Base-by-base conservation (phyloP, 2,888 invertebrate species). In the Cerastis leucographa region DNA sequence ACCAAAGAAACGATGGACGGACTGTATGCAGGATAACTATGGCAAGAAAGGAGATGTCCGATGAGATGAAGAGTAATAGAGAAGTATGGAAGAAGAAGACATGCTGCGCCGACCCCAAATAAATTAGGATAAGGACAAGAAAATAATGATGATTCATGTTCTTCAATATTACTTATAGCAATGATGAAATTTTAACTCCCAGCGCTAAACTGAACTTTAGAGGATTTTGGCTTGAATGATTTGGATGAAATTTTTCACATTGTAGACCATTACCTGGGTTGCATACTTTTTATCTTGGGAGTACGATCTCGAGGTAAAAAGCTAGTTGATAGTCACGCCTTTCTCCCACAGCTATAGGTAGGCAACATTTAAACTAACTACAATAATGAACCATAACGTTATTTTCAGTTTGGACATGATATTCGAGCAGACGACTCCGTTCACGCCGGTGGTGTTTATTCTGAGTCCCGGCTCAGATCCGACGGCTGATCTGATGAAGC, bases 381-480 rank as follows among this genome's bases (percentile, higher is more conserved):
- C 19, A 61, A 35, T 35, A 19, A 61, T 56, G 35, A n/a, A 29
- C 19, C 44, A n/a, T 69, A 19, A 3, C 9, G 62, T 61, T 67
- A 8, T 77, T 89, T 93, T 93, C 89, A 99, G 98, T 91, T 97
- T 99, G 88, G 98, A 98, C 84, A 97, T 97, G 89, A 98, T 99
- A 88, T 98, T 97, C 91, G 98, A 99, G 83, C 99, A 99, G 93
- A 98, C 98, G 76, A 97, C 98, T 0, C 97, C 98, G 0, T 97
- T 95, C 29, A 99, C 98, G 54, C 99, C 99, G 0, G 98, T 99
- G 5, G 98, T 99, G 86, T 99, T 99, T 92, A 98, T 99, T 84
- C 96, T 99, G 67, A 99, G 99, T 85, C 99, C 99, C 19, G 99
- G 99, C 0, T 99, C 99, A 0, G 99, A 99, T 95, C 99, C 99